Base-by-base conservation (phyloP, 2,797 vertebrate species). In the Diplodus puntazzo region DNA sequence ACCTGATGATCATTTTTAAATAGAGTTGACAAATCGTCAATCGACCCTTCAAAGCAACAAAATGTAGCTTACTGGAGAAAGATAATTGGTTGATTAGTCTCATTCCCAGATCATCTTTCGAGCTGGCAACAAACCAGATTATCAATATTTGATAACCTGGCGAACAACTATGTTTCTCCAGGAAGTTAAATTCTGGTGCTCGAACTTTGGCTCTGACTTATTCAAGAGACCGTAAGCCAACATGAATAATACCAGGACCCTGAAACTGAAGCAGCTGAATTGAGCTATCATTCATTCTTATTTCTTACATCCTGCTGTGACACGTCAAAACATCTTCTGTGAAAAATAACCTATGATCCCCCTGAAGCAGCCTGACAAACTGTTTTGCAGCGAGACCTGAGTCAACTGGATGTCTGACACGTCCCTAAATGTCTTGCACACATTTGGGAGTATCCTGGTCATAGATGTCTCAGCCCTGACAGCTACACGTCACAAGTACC, bases 301-400 rank as follows among this genome's bases (percentile, higher is more conserved):
- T 50, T 4, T 25, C 27, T 77, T 27, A 39, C 27, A 70, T 43
- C 66, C 13, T 60, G 4, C 9, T 61, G 8, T 55, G 46, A 75
- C 23, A 3, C 21, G 23, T 69, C 50, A 70, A 65, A 57, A 59
- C 3, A 2, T 52, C 46, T 17, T 21, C 11, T 6, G 9, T 42
- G n/a, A 57, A 78, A 30, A 57, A 68, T 16, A 39, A 6, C 16
- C 14, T 52, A 6, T 54, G 43, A 69, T 58, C 14, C 12, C 16
- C 13, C 16, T 9, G 17, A 55, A 58, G 59, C 48, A 49, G 27
- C 46, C 54, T 61, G 7, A 0, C 1, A 60, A 39, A 54, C 49
- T 58, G 13, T 48, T 64, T 5, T 74, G 39, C 39, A 39, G 34
- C 34, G 34, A 39, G 3, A 69, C 63, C 76, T 39, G 67, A 73